These are phyloP conservation scores for Dicyrtoma fusca DNA, from an alignment of 2,888 invertebrate genomes.

Conservation along the genomic window DNA sequence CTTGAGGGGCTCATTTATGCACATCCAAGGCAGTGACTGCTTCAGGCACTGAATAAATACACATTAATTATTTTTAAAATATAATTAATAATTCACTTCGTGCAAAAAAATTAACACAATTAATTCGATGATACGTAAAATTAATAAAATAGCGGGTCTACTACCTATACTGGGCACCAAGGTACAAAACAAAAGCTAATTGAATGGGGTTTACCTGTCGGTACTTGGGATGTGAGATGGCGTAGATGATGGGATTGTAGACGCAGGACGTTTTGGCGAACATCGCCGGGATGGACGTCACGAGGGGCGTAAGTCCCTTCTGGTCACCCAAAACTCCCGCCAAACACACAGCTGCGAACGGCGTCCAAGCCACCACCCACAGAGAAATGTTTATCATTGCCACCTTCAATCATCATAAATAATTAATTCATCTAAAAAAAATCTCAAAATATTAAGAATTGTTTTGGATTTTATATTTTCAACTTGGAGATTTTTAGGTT, in stretches of 20 bases:
- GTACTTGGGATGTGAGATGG: conserved; percentile 83
- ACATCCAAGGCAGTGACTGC: conserved; percentile 76
- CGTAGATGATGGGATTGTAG: conserved; percentile 89
- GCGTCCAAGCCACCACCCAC: conserved; percentile 93
- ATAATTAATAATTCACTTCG: no score
- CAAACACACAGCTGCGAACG: conserved; percentile 81
- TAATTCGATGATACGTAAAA: no score
- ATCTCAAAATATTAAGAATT: no score
- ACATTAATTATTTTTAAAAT: no score
- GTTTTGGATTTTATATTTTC: no score
- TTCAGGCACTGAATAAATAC: conserved; percentile 62
- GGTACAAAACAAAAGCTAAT: not conserved
- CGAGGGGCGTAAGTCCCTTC: conserved; percentile 73
- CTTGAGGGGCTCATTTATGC: conserved; percentile 61
- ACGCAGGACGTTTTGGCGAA: conserved; percentile 91
- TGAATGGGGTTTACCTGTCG: conserved; percentile 59
- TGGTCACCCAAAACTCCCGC: conserved; percentile 74
- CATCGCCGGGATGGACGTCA: conserved; percentile 85
- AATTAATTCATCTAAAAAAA: no score
- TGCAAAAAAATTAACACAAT: no score
- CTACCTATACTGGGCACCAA: no score
- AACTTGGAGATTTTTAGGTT: not conserved
- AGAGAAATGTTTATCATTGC: conserved; percentile 86
- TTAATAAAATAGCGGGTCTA: no score
- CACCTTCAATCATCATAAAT: no score